Percentiles rank a stretch among this genome's conserved stretches.
These are phyloP conservation scores for Cheilosia variabilis DNA, from an alignment of 2,888 invertebrate species.

Conservation along the genomic window DNA sequence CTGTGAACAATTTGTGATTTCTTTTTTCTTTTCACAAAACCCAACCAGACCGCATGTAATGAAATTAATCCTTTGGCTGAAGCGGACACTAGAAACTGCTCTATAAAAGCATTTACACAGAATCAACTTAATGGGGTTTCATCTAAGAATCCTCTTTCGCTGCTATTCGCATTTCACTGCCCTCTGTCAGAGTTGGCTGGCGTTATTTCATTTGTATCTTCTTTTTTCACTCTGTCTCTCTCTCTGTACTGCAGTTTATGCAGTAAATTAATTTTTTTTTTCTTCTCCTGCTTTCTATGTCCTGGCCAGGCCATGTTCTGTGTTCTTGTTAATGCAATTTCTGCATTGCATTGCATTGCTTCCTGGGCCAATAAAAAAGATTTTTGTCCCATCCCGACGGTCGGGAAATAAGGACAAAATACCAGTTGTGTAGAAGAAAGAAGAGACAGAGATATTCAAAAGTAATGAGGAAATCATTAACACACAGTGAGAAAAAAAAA, in stretches of 20 bases:
- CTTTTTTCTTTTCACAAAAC: slow-evolving; percentile 11
- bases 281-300: slow-evolving; percentile 22
- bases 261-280: slow-evolving; percentile 64
- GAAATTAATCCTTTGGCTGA: slow-evolving; percentile 73
- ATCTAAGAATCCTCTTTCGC: slow-evolving; percentile 64
- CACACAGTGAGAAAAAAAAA: slow-evolving; percentile 35
- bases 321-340: slow-evolving; percentile 70
- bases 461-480: slow-evolving; percentile 74
- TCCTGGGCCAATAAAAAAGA: slow-evolving; percentile 56
- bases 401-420: slow-evolving; percentile 5
- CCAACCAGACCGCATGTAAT: slow-evolving; percentile 64
- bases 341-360: slow-evolving; percentile 69
- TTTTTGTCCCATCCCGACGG: slow-evolving; percentile 40
- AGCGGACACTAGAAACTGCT: slow-evolving; percentile 48
- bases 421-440: slow-evolving; percentile 1
- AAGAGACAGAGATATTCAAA: slow-evolving; percentile 52
- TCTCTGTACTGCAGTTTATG: slow-evolving; percentile 58
- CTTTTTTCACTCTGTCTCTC: neutral
- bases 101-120: slow-evolving; percentile 69
- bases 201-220: neutral
- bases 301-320: slow-evolving; percentile 5
- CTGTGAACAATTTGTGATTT: slow-evolving; percentile 1
- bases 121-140: slow-evolving; percentile 73
- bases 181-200: slow-evolving; percentile 26
- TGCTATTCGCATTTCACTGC: slow-evolving; percentile 65